These are phyloP conservation scores for Irena cyanogastra DNA, from an alignment of 2,113 vertebrate species.

Conservation along the genomic window DNA sequence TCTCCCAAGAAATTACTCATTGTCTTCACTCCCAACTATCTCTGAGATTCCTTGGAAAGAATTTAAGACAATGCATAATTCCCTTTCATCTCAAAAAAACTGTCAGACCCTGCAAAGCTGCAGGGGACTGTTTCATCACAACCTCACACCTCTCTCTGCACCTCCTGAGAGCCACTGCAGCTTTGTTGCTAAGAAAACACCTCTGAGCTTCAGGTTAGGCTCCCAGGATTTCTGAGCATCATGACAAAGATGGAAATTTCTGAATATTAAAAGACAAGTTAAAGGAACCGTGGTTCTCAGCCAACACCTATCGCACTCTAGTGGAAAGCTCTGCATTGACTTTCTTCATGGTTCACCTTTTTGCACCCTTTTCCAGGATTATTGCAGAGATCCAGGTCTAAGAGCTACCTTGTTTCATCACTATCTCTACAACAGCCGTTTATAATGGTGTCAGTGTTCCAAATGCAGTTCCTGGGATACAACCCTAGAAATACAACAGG, in stretches of 20 bases:
- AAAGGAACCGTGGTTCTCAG: not conserved
- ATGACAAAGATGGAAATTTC: not conserved
- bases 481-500: not conserved
- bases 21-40: slow-evolving; percentile 56
- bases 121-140: not conserved
- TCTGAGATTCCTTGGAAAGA: slow-evolving; percentile 67
- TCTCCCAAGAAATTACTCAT: slow-evolving; percentile 71
- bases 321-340: not conserved
- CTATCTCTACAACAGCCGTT: not conserved
- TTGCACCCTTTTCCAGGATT: not conserved
- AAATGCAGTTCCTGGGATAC: not conserved
- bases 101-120: not conserved
- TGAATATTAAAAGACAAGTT: not conserved
- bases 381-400: not conserved
- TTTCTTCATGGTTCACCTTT: not conserved
- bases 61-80: not conserved
- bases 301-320: not conserved
- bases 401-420: not conserved
- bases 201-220: not conserved
- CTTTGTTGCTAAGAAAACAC: not conserved
- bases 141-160: not conserved
- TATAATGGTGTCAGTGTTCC: not conserved
- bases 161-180: not conserved
- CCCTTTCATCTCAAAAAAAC: slow-evolving; percentile 23
- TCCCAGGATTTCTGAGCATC: not conserved